A percentile compares a stretch with the other conserved stretches of the same genome.
phyloP scores from a whole-genome alignment of 1,140 invertebrate species.

The Drosophila sulfurigaster region DNA sequence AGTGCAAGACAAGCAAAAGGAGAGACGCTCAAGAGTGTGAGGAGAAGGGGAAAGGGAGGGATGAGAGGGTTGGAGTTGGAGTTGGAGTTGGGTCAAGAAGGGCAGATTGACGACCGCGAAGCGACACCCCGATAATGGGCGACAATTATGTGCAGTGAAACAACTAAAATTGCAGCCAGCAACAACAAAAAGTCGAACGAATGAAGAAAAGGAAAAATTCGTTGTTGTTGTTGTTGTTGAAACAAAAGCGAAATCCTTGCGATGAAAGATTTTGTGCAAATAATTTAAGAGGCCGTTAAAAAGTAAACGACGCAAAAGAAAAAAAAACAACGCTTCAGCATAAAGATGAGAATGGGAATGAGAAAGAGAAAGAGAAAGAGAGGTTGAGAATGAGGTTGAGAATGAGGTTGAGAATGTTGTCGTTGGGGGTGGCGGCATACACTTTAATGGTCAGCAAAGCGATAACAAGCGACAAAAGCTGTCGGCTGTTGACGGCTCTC shows the following conservation, averaged over 20 bases:
- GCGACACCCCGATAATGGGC: constrained; percentile 40
- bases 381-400: neutral
- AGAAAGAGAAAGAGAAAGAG: neutral
- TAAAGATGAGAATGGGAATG: too few relatives aligned
- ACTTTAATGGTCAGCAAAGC: constrained; percentile 61
- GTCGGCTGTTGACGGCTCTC: constrained; percentile 48
- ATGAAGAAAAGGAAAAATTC: neutral
- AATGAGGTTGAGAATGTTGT: neutral
- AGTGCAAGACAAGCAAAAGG: constrained; percentile 30
- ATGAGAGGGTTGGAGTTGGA: neutral
- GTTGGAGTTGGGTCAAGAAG: neutral
- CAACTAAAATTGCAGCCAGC: constrained; percentile 19
- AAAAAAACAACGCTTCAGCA: too few relatives aligned
- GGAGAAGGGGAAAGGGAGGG: neutral
- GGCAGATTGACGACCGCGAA: constrained; percentile 36
- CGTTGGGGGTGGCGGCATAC: neutral
- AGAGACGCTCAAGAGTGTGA: constrained; percentile 18
- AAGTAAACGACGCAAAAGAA: constrained; percentile 43
- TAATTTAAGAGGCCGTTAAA: constrained; percentile 60
- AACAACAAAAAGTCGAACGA: neutral
- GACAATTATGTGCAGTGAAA: constrained; percentile 53
- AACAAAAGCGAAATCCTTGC: constrained; percentile 41
- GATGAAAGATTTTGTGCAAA: constrained; percentile 78
- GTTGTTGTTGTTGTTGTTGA: neutral
- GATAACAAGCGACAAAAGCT: constrained; percentile 65